Base-by-base conservation (phyloP, 2,113 vertebrate species). In the Sorex fumeus region DNA sequence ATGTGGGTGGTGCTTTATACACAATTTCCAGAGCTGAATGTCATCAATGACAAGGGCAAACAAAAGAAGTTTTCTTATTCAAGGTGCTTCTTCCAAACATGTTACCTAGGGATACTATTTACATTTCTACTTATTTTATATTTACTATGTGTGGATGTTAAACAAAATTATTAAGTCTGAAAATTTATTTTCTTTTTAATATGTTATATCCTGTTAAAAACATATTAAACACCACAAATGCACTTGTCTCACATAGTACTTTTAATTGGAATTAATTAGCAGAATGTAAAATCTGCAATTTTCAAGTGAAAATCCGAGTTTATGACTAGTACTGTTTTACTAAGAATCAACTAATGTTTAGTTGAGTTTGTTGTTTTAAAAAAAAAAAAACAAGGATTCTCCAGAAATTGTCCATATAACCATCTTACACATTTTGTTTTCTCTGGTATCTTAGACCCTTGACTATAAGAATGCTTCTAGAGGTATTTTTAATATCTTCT, bases 301-400 rank as follows among this genome's bases (percentile, higher is more conserved):
- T 89, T 69, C 40, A 84, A 72, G 64, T 27, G 40, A 86, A 88
- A 93, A 80, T 13, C 25, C 13, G 90, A 27, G 8, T 77, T 91
- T 91, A n/a, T 91, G 34, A n/a, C 60, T 32, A n/a, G 15, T 50
- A 50, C 28, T 30, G 70, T 2, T 62, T 28, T 80, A 74, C 7
- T 13, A 88, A 18, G 15, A 45, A 47, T 16, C 67, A 34, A 36
- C 36, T 25, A 36, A 3, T 18, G 67, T 9, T 34, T 45, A 25
- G 23, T 27, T 28, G 27, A 66, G 25, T 9, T 30, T 66, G 19
- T 21, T 25, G 10, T 16, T 30, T 69, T 79, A 45, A 32, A n/a
- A 74, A 32, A 32, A n/a, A 74, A 32, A 18, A 88, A 28, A 40
- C 11, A 19, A 74, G 8, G 21, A 3, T 8, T 79, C 72, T 72